These are phyloP conservation scores for Siniperca obscura DNA, from an alignment of 2,797 vertebrate genomes.

Conservation along the genomic window DNA sequence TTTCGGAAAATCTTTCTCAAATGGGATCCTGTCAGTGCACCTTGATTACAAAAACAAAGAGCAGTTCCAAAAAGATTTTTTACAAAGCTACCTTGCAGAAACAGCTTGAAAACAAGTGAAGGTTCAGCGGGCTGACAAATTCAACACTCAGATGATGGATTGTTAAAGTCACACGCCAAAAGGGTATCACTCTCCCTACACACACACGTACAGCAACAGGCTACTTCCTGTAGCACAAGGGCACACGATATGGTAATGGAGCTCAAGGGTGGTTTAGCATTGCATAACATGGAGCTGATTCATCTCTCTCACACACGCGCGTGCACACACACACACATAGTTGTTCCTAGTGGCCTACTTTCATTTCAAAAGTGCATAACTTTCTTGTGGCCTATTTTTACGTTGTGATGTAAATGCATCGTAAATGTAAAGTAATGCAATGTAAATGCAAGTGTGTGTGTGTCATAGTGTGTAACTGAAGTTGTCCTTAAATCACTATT, in stretches of 20 bases:
- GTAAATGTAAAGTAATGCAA: background rate
- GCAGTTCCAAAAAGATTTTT: too few species aligned
- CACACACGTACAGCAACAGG: conserved; percentile 20
- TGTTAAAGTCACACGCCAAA: background rate
- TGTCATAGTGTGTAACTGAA: conserved; percentile 1
- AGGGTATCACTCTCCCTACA: background rate
- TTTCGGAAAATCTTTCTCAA: background rate
- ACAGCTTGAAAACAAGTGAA: background rate
- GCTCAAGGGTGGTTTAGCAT: conserved; percentile 61
- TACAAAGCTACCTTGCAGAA: background rate
- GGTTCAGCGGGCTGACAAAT: background rate
- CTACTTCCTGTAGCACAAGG: conserved; percentile 60
- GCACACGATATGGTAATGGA: conserved; percentile 63
- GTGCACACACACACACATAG: conserved; percentile 21
- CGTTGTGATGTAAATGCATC: conserved; percentile 39
- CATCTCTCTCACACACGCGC: conserved; percentile 40
- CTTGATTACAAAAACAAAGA: too few species aligned
- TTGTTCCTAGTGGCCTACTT: conserved; percentile 76
- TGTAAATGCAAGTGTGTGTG: conserved; percentile 29
- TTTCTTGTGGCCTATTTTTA: conserved; percentile 71
- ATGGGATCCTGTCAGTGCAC: background rate
- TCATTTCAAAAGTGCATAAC: conserved; percentile 57
- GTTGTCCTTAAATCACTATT: conserved; percentile 28
- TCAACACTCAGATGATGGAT: background rate
- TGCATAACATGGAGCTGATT: conserved; percentile 78